Conservation (phyloP, 2,888 invertebrate species). For the Galeopsomyia nigrocyanea region DNA sequence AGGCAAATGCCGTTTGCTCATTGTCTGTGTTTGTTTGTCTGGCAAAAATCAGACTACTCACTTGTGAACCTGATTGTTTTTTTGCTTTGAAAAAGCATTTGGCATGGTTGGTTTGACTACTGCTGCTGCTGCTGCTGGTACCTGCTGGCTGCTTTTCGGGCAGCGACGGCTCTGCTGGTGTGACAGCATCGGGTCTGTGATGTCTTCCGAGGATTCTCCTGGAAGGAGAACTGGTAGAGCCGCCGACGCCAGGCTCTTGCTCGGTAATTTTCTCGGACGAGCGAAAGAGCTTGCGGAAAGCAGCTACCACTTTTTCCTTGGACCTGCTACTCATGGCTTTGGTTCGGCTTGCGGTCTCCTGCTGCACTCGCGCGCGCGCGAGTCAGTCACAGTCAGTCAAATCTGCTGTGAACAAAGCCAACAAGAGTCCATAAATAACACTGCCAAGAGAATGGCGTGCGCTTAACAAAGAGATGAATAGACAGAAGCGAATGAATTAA, state of each 20-base stretch:
- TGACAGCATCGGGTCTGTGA: conserved; percentile 64
- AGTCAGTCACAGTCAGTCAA: conserved; percentile 6
- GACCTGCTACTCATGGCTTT: conserved; percentile 80
- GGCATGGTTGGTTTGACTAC: conserved; percentile 54
- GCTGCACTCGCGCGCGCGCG: too few species aligned
- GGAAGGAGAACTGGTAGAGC: conserved; percentile 75
- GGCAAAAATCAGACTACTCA: conserved; percentile 38
- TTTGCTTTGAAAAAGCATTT: conserved; percentile 64
- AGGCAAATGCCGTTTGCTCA: too few species aligned
- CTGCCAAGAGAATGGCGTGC: neutral
- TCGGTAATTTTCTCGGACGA: conserved; percentile 79
- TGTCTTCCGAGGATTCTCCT: conserved; percentile 69
- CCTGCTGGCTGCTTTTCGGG: conserved; percentile 61
- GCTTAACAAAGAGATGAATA: neutral
- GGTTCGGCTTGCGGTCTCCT: conserved; percentile 6
- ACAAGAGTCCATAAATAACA: neutral
- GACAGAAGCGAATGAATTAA: neutral
- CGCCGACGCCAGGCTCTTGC: conserved; percentile 73
- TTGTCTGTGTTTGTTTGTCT: too few species aligned
- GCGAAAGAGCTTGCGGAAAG: conserved; percentile 83
- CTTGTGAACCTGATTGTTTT: conserved; percentile 58
- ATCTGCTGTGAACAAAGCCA: conserved; percentile 23
- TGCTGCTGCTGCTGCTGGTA: too few species aligned
- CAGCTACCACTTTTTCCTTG: conserved; percentile 85
- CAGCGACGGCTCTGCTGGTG: conserved; percentile 62